Conservation (phyloP, 2,113 vertebrate species). For the Spilogale gracilis region DNA sequence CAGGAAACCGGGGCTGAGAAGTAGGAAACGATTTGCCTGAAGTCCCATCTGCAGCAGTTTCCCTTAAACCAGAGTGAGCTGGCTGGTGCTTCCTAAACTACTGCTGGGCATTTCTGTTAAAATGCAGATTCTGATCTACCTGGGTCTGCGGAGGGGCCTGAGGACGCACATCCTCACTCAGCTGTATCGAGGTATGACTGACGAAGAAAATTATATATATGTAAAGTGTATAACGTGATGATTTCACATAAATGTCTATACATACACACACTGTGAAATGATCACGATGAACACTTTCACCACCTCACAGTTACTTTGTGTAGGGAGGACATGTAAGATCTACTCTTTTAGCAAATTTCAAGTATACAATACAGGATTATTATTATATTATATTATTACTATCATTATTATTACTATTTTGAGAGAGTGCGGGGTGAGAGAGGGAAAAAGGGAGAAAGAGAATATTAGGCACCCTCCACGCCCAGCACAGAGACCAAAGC, state of each 20-base stretch:
- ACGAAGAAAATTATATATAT: neutral
- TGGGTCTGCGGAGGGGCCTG: neutral
- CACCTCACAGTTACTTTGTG: neutral
- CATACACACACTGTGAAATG: neutral
- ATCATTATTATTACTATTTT: neutral
- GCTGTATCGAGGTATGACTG: neutral
- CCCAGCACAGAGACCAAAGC: neutral
- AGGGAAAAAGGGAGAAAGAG: neutral
- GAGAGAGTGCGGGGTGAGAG: neutral
- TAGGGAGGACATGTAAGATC: neutral
- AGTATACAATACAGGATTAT: neutral
- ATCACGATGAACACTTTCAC: neutral
- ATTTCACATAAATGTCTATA: neutral
- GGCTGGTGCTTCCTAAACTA: neutral
- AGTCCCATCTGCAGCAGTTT: neutral
- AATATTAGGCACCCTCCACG: neutral
- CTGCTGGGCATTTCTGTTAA: neutral
- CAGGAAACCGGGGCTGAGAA: neutral
- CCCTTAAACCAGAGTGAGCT: neutral
- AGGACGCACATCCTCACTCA: neutral
- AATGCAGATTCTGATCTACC: neutral
- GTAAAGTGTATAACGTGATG: neutral
- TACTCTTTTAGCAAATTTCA: neutral
- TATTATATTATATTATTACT: neutral
- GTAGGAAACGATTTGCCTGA: neutral